Evolutionary conservation across 1,140 invertebrate species (phyloP).

Genomic region (Aphelinus atriplicis): DNA sequence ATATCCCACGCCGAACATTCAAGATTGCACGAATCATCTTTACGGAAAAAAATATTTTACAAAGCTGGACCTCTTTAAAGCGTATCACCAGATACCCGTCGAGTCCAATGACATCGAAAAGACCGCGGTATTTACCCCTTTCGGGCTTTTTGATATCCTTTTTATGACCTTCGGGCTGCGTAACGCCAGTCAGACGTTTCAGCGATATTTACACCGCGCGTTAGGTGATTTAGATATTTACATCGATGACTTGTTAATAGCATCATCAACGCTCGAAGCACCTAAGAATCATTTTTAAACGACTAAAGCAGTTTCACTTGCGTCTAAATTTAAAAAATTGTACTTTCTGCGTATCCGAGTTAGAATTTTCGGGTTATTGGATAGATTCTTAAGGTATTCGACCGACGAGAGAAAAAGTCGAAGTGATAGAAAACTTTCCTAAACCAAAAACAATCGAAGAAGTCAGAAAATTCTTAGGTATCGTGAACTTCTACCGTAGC

Average conservation of each 20-base stretch:
- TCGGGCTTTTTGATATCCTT: conserved; percentile 43
- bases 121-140: conserved; percentile 51
- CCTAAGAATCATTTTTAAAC: conserved; percentile 43
- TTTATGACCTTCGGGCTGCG: conserved; percentile 13
- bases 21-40: conserved; percentile 49
- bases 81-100: conserved; percentile 59
- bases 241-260: conserved; percentile 35
- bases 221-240: no score
- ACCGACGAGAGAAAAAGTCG: conserved; percentile 47
- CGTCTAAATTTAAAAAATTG: conserved; percentile 46
- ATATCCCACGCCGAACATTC: conserved; percentile 49
- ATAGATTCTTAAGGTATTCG: conserved; percentile 43
- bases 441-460: neutral
- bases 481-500: conserved; percentile 18
- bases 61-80: conserved; percentile 58
- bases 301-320: conserved; percentile 29
- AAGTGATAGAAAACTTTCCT: neutral
- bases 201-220: conserved; percentile 13
- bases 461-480: neutral
- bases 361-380: conserved; percentile 51
- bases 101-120: conserved; percentile 40
- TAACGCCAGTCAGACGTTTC: conserved; percentile 21
- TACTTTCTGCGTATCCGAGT: conserved; percentile 38
- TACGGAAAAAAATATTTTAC: conserved; percentile 53
- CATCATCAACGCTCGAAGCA: conserved; percentile 43